phyloP scores from a whole-genome alignment of 2,888 invertebrate species.

The Apodemia hepburni region DNA sequence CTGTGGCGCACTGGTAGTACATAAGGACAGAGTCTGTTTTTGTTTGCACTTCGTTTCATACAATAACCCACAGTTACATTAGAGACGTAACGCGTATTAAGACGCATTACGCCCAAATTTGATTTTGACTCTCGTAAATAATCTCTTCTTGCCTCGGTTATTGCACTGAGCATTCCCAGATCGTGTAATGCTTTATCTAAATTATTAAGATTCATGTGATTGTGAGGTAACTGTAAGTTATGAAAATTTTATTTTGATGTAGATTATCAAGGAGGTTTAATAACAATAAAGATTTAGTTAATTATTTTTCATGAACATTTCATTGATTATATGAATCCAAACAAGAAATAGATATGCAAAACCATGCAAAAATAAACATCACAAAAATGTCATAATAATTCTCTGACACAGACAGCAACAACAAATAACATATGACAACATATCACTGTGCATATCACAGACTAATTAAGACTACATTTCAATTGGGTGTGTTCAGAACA shows the following conservation, averaged over 20 bases:
- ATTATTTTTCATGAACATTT: neutral
- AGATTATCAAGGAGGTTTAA: neutral
- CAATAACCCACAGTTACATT: slow-evolving; percentile 82
- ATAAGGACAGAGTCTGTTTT: slow-evolving; percentile 81
- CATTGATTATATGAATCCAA: slow-evolving; percentile 26
- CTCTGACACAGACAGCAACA: slow-evolving; percentile 29
- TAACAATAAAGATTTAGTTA: neutral
- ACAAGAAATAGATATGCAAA: slow-evolving; percentile 45
- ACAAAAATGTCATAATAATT: slow-evolving; percentile 69
- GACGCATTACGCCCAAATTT: slow-evolving; percentile 71
- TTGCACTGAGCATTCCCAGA: slow-evolving; percentile 81
- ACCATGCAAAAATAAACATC: slow-evolving; percentile 72
- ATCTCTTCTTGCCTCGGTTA: slow-evolving; percentile 78
- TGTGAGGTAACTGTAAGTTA: slow-evolving; percentile 40
- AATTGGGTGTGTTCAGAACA: no score
- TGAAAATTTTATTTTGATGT: neutral
- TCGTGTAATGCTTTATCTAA: slow-evolving; percentile 81
- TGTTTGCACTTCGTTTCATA: slow-evolving; percentile 73
- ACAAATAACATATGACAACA: neutral
- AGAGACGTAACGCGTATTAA: slow-evolving; percentile 82
- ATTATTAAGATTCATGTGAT: slow-evolving; percentile 72
- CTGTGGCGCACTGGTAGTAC: slow-evolving; percentile 77
- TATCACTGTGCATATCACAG: no score
- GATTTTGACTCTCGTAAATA: slow-evolving; percentile 76
- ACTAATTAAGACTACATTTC: no score